Evolutionary conservation across 2,888 invertebrate species (phyloP).

Genomic region (Tetropium fuscum): DNA sequence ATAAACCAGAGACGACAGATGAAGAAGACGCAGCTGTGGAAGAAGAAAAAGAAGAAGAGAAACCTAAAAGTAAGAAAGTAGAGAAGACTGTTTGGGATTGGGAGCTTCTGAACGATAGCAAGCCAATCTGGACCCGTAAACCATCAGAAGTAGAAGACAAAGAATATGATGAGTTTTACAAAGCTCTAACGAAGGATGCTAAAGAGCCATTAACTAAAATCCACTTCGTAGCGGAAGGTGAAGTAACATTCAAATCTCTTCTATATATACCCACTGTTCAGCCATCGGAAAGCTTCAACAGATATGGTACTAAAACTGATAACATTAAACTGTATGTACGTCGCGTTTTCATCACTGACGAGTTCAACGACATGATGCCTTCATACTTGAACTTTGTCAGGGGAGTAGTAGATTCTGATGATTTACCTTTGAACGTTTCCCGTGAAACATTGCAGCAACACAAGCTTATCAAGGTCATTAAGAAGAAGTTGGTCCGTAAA

Average conservation of each 20-base stretch:
- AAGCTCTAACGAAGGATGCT: slow-evolving; percentile 90
- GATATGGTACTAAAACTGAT: slow-evolving; percentile 92
- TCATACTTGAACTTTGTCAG: slow-evolving; percentile 95
- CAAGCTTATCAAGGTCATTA: slow-evolving; percentile 98
- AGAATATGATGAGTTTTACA: slow-evolving; percentile 97
- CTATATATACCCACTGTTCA: slow-evolving; percentile 93
- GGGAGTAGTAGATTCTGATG: slow-evolving; percentile 99
- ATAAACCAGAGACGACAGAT: slow-evolving; percentile 69
- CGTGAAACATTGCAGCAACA: slow-evolving; percentile 99
- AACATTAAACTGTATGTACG: slow-evolving; percentile 97
- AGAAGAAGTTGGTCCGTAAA: slow-evolving; percentile 98
- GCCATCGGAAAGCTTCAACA: slow-evolving; percentile 93
- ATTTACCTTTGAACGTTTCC: slow-evolving; percentile 97
- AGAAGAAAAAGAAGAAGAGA: slow-evolving; percentile 77
- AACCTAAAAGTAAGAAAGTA: slow-evolving; percentile 86
- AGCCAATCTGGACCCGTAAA: slow-evolving; percentile 99
- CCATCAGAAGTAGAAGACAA: slow-evolving; percentile 84
- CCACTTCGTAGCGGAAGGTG: slow-evolving; percentile 99
- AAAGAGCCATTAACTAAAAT: slow-evolving; percentile 87
- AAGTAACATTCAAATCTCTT: slow-evolving; percentile 98
- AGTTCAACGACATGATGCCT: slow-evolving; percentile 99
- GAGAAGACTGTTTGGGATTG: slow-evolving; percentile 99
- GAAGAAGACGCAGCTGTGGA: slow-evolving; percentile 75
- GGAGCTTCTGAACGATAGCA: slow-evolving; percentile 95
- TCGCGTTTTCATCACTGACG: slow-evolving; percentile 99